A percentile compares a stretch with the other conserved stretches of the same genome.
Conservation (phyloP, 2,113 vertebrate genomes). For the Cervus canadensis region DNA sequence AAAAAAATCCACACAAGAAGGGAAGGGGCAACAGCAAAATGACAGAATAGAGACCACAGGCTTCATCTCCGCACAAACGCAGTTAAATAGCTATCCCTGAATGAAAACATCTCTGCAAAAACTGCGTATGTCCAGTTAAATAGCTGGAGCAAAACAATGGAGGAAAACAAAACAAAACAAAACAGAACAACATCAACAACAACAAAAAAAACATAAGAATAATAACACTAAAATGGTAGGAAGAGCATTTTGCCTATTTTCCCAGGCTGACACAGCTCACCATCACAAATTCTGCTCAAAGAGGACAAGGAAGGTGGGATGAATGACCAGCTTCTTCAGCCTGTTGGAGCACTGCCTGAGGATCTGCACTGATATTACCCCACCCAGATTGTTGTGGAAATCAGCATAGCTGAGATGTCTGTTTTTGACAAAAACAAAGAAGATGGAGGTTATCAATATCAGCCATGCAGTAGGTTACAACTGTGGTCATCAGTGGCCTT, state of each 20-base stretch:
- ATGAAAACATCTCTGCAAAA: not conserved
- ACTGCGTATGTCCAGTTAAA: not conserved
- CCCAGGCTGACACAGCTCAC: not conserved
- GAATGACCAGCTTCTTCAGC: not conserved
- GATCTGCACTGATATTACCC: not conserved
- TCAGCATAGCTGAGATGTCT: not conserved
- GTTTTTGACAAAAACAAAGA: not conserved
- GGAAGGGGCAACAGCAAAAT: not conserved
- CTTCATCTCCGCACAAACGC: not conserved
- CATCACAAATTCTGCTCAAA: not conserved
- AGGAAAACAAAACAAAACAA: not conserved
- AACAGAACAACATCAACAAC: not conserved
- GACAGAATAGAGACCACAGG: not conserved
- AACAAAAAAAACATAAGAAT: not conserved
- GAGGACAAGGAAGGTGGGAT: not conserved
- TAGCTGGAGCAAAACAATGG: not conserved
- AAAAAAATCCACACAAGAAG: not conserved
- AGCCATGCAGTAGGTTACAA: not conserved
- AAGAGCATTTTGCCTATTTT: not conserved
- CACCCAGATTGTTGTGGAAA: not conserved
- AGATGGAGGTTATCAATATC: too few species aligned
- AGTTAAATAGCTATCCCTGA: too few species aligned
- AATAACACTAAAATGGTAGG: not conserved
- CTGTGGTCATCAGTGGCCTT: not conserved
- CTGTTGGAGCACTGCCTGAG: not conserved